A percentile compares a stretch with the other conserved stretches of the same genome.
phyloP scores from a whole-genome alignment of 2,113 vertebrate species.

The Pampusana beccarii region DNA sequence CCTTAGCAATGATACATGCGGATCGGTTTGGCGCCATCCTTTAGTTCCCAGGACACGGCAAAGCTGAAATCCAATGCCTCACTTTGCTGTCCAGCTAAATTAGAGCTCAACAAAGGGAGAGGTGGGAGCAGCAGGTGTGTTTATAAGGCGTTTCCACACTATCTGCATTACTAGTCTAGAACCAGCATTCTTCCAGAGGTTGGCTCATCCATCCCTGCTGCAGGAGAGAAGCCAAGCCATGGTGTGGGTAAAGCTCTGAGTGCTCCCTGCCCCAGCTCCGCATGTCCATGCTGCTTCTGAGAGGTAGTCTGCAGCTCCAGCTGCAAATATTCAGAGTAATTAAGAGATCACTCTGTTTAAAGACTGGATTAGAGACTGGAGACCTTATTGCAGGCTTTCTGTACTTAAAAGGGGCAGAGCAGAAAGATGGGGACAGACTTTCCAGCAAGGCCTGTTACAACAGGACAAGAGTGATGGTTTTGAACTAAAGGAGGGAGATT shows the following conservation, averaged over 20 bases:
- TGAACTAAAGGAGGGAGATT: too few species aligned
- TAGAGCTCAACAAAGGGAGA: background rate
- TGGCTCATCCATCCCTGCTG: background rate
- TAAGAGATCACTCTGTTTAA: background rate
- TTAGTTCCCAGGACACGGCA: background rate
- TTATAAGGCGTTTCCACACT: background rate
- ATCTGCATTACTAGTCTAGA: background rate
- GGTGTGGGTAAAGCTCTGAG: background rate
- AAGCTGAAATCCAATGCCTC: background rate
- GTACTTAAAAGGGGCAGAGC: too few species aligned
- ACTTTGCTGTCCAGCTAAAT: background rate
- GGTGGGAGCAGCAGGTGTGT: background rate
- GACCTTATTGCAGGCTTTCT: too few species aligned
- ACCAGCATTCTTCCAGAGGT: background rate
- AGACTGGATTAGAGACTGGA: background rate
- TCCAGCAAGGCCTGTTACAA: too few species aligned
- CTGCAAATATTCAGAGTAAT: background rate
- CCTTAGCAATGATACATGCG: background rate
- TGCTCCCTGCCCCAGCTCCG: background rate
- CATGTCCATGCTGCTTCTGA: background rate
- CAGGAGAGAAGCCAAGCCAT: background rate
- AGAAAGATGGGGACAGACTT: too few species aligned
- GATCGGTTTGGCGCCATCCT: background rate
- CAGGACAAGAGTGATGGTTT: too few species aligned
- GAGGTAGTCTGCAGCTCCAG: background rate